Evolutionary conservation across 2,888 invertebrate genomes (phyloP).

Genomic region (Brenthis daphne): DNA sequence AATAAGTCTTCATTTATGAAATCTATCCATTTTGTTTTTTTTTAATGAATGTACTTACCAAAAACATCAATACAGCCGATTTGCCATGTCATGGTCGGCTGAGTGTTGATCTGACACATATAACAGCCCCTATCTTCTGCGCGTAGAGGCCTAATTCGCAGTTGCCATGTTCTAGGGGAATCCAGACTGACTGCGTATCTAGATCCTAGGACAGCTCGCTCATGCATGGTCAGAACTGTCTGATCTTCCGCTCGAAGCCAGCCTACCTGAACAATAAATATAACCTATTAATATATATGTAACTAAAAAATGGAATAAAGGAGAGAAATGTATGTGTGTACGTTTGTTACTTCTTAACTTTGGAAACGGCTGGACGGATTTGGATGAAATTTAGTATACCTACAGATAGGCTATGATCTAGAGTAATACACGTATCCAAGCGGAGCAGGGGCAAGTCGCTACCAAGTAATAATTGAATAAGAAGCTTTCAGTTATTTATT

Average conservation of each 20-base stretch:
- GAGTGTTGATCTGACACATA: constrained; percentile 95
- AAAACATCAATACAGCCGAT: constrained; percentile 94
- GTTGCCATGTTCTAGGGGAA: constrained; percentile 91
- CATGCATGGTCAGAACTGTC: constrained; percentile 93
- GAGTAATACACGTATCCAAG: neutral
- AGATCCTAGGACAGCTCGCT: constrained; percentile 91
- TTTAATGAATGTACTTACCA: constrained; percentile 81
- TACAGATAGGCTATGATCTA: no score
- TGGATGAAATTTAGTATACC: no score
- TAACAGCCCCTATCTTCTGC: constrained; percentile 94
- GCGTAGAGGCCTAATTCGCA: constrained; percentile 90
- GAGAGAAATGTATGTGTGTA: no score
- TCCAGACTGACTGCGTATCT: constrained; percentile 92
- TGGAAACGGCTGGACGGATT: no score
- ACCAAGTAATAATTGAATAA: no score
- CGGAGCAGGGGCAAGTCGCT: neutral
- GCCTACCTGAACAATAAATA: constrained; percentile 85
- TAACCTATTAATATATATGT: neutral
- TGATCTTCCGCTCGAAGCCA: constrained; percentile 95
- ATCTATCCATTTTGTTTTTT: neutral
- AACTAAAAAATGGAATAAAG: neutral
- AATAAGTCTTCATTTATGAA: no score
- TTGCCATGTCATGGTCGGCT: constrained; percentile 91
- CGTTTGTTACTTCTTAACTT: no score
- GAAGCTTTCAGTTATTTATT: no score